Base-by-base conservation (phyloP, 1,140 invertebrate genomes). In the Venturia canescens region DNA sequence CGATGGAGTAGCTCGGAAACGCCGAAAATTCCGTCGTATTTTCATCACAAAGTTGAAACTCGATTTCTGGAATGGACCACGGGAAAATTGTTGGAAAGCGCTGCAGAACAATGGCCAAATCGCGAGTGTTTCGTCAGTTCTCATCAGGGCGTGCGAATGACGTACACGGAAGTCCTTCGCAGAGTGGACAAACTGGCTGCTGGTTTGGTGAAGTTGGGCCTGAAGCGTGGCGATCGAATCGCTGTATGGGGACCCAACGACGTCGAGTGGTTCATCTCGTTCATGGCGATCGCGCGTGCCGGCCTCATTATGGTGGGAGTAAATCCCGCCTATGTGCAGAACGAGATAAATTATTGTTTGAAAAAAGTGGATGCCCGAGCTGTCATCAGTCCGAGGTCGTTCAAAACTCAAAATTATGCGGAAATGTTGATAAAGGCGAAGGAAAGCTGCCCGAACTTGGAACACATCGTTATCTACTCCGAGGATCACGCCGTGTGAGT, bases 171-270 rank as follows among this genome's bases (percentile, higher is more conserved):
- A 77, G 87, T 97, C 0, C 82, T 95, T 6, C 87, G 91, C 29
- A 92, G 96, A 93, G 94, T 93, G 0, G 96, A 99, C 86, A 93
- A 94, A 38, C 86, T 99, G 1, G 98, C 97, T 3, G 95, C 96
- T 18, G 96, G 97, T 1, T 92, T 99, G 0, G 88, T 95, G 57
- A 93, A 94, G 29, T 86, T 98, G 15, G 98, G 98, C 0, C 88
- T 99, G 15, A 87, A 95, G 80, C 93, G 92, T 71, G 97, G 97
- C 0, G 98, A 99, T 87, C 89, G 96, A 9, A 84, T 99, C 3
- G 98, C 96, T 0, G 92, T 99, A 16, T 99, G 97, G 96, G 95
- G 95, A 0, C 97, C 98, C 0, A 99, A 99, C 90, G 93, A 93
- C 29, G 87, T 95, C 7, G 95, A 97, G 86, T 99, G 98, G 98